A percentile compares a stretch with the other conserved stretches of the same genome.
phyloP scores from a whole-genome alignment of 2,888 invertebrate species.

The Sicus ferrugineus region DNA sequence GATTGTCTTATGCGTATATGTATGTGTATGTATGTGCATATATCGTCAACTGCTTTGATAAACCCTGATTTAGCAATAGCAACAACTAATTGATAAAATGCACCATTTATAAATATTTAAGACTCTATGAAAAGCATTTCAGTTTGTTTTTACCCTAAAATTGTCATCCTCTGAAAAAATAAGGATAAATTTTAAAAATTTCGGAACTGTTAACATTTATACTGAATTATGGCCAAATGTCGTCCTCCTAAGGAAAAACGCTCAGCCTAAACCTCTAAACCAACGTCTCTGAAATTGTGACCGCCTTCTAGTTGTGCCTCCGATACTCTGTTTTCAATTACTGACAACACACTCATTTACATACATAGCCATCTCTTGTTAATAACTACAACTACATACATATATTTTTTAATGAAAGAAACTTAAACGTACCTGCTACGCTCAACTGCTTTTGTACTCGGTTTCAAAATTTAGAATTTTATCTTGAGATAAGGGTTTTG shows the following conservation, averaged over 20 bases:
- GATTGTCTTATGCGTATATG: too few species aligned
- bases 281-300: background rate
- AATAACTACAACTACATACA: background rate
- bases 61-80: too few species aligned
- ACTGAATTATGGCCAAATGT: too few species aligned
- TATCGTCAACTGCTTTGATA: too few species aligned
- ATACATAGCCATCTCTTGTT: background rate
- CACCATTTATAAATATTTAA: too few species aligned
- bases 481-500: conserved; percentile 13
- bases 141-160: too few species aligned
- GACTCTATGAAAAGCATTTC: background rate
- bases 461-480: background rate
- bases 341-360: background rate
- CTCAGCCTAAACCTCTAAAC: background rate
- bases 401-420: conserved; percentile 1
- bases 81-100: too few species aligned
- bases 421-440: conserved; percentile 28
- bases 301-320: background rate
- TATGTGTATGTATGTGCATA: too few species aligned
- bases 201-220: too few species aligned
- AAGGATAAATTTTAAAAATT: too few species aligned
- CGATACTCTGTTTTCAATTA: background rate
- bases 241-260: too few species aligned
- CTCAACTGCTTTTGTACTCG: conserved; percentile 1
- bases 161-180: too few species aligned